Percentiles rank a stretch among this genome's conserved stretches.
phyloP scores from a whole-genome alignment of 2,888 invertebrate species.

The Nomada goodeniana region DNA sequence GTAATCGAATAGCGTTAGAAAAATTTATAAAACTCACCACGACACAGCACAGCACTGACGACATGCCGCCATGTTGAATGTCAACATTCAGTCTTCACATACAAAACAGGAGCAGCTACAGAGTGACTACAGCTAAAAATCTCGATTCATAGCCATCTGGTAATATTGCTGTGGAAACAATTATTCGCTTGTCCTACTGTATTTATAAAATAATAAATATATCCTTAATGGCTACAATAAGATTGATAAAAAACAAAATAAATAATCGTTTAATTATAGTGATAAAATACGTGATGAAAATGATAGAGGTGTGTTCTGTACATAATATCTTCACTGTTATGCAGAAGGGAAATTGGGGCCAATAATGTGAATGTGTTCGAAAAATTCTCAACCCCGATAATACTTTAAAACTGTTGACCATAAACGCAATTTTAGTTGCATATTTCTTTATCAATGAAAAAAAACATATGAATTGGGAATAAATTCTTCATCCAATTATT shows the following conservation, averaged over 20 bases:
- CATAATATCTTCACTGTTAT: slow-evolving; percentile 20
- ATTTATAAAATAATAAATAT: neutral
- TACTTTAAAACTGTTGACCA: neutral
- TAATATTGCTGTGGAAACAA: slow-evolving; percentile 39
- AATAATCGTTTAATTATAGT: slow-evolving; percentile 19
- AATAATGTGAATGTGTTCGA: slow-evolving; percentile 19
- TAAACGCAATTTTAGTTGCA: neutral
- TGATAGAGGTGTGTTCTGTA: slow-evolving; percentile 10
- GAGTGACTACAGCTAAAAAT: slow-evolving; percentile 49
- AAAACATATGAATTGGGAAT: neutral
- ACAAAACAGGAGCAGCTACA: slow-evolving; percentile 67
- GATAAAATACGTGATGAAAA: slow-evolving; percentile 17
- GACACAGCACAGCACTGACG: slow-evolving; percentile 98
- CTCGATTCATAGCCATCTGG: slow-evolving; percentile 38
- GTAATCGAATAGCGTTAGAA: slow-evolving; percentile 61
- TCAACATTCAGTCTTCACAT: slow-evolving; percentile 86
- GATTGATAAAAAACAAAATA: neutral
- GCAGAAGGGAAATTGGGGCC: slow-evolving; percentile 9
- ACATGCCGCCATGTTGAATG: slow-evolving; percentile 98
- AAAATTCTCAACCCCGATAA: slow-evolving; percentile 12
- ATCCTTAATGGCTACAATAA: neutral
- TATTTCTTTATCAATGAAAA: too few species aligned
- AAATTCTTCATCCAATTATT: slow-evolving; percentile 17
- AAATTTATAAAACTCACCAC: slow-evolving; percentile 91
- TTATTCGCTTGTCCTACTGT: slow-evolving; percentile 17